These are phyloP conservation scores for Heliconius aoede DNA, from an alignment of 2,888 invertebrate genomes.

Conservation along the genomic window DNA sequence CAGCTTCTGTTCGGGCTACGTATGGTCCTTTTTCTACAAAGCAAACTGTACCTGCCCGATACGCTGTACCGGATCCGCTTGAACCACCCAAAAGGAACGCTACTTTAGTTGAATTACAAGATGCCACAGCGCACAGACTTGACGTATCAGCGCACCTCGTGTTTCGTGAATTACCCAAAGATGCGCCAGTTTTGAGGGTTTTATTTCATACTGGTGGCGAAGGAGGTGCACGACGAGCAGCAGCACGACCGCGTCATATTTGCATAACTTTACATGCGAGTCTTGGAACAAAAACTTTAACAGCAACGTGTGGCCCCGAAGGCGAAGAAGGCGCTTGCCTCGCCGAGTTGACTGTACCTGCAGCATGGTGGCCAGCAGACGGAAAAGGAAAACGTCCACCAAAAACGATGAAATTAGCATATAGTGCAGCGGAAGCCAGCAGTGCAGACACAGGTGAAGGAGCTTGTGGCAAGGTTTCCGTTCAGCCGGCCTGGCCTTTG, in stretches of 20 bases:
- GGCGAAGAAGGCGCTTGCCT: constrained; percentile 96
- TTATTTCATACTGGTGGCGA: constrained; percentile 96
- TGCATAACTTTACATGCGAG: constrained; percentile 92
- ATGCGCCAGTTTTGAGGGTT: constrained; percentile 95
- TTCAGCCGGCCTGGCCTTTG: constrained; percentile 87
- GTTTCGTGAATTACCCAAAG: constrained; percentile 92
- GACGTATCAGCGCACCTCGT: constrained; percentile 98
- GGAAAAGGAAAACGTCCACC: constrained; percentile 87
- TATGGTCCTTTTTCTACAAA: constrained; percentile 98
- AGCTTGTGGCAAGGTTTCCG: constrained; percentile 88
- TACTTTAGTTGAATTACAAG: constrained; percentile 83
- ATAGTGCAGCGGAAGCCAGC: constrained; percentile 94
- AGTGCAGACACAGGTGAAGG: constrained; percentile 86
- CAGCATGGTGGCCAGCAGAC: constrained; percentile 94
- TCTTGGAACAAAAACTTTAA: constrained; percentile 85
- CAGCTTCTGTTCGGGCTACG: constrained; percentile 94
- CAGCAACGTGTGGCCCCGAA: constrained; percentile 96
- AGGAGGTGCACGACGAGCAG: constrained; percentile 90
- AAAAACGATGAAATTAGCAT: constrained; percentile 90
- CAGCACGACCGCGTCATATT: constrained; percentile 88
- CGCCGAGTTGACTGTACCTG: constrained; percentile 93
- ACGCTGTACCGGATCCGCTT: constrained; percentile 93
- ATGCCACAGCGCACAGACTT: constrained; percentile 88
- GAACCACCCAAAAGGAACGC: constrained; percentile 85
- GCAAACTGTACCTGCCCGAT: constrained; percentile 95